Percentiles rank a stretch among this genome's conserved stretches.
phyloP scores from a whole-genome alignment of 1,140 invertebrate genomes.

The Zaprionus inermis region DNA sequence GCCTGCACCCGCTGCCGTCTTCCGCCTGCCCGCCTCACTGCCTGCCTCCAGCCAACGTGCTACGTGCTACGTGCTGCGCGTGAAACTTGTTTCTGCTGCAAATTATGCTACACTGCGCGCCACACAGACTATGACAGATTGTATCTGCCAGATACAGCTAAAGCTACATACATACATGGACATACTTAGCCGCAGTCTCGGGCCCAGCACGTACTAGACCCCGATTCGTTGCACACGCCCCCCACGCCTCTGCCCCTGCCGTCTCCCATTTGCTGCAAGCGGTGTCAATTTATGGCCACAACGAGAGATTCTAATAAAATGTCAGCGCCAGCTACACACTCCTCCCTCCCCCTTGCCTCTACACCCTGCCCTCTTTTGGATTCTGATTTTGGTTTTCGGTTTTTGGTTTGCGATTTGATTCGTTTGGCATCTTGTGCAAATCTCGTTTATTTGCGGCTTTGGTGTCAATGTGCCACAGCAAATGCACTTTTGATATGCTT shows the following conservation, averaged over 20 bases:
- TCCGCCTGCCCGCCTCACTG: background rate
- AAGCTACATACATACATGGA: background rate
- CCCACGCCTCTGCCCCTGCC: background rate
- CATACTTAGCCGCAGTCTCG: constrained; percentile 33
- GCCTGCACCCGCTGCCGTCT: background rate
- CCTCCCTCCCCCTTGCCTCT: background rate
- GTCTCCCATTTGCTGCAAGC: constrained; percentile 25
- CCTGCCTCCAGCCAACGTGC: background rate
- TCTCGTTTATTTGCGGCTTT: constrained; percentile 56
- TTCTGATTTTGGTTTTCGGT: constrained; percentile 24
- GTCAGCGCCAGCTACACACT: constrained; percentile 38
- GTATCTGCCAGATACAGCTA: constrained; percentile 70
- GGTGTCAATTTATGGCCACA: constrained; percentile 73
- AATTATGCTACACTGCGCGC: constrained; percentile 68
- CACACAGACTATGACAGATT: constrained; percentile 73
- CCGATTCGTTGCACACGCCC: background rate
- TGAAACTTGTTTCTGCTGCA: constrained; percentile 66
- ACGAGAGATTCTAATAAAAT: constrained; percentile 62
- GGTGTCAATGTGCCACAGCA: constrained; percentile 62
- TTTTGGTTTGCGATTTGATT: constrained; percentile 42
- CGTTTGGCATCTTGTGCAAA: constrained; percentile 58
- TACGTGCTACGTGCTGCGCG: constrained; percentile 28
- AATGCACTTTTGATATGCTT: constrained; percentile 75
- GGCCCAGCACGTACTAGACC: constrained; percentile 42
- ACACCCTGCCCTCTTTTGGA: constrained; percentile 13